A percentile compares a stretch with the other conserved stretches of the same genome.
Conservation (phyloP, 2,797 vertebrate genomes). For the Propithecus perrieri region DNA sequence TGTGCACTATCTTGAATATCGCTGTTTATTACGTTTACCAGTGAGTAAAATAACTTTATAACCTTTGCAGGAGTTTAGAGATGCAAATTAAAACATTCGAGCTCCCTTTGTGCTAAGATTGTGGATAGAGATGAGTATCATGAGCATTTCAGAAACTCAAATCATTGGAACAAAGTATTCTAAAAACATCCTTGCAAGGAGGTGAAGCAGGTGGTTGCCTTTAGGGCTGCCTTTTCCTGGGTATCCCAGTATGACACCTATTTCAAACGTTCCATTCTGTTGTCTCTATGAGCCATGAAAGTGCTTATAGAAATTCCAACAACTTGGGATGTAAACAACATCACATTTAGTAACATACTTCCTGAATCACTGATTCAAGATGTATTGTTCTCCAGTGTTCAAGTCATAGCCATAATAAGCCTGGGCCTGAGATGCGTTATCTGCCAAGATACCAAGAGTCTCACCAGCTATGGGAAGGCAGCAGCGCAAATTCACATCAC, state of each 20-base stretch:
- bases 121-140: neutral
- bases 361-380: neutral
- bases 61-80: conserved; percentile 34
- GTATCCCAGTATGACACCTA: neutral
- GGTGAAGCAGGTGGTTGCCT: neutral
- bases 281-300: conserved; percentile 7
- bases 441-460: neutral
- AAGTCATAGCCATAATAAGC: neutral
- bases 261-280: neutral
- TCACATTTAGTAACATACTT: neutral
- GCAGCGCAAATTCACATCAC: neutral
- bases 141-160: conserved; percentile 19
- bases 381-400: neutral
- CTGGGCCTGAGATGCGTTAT: neutral
- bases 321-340: neutral
- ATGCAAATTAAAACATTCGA: conserved; percentile 60
- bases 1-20: conserved; percentile 49
- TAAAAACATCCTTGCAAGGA: conserved; percentile 30
- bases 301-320: neutral
- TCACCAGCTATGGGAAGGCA: neutral
- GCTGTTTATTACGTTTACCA: conserved; percentile 53
- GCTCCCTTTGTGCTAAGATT: neutral
- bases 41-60: conserved; percentile 58
- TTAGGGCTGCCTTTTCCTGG: neutral
- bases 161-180: neutral